Conservation (phyloP, 2,113 vertebrate species). For the Pedetes capensis region DNA sequence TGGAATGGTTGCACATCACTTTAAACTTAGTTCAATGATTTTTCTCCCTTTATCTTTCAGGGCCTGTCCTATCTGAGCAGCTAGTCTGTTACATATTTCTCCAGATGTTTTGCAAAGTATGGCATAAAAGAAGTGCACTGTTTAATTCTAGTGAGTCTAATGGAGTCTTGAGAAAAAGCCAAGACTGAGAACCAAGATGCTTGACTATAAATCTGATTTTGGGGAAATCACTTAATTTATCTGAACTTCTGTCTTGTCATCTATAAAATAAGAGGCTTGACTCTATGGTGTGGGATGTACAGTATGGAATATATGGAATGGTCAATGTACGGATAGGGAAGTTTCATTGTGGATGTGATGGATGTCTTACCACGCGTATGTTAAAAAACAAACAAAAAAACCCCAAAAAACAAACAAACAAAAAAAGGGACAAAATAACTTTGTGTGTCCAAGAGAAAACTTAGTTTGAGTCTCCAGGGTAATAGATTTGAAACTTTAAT, state of each 20-base stretch:
- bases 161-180: slow-evolving; percentile 1
- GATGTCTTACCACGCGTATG: not conserved
- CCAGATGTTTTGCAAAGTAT: not conserved
- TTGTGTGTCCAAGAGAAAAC: not conserved
- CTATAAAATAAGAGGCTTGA: not conserved
- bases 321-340: not conserved
- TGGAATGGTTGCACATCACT: slow-evolving; percentile 5
- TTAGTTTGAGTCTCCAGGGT: not conserved
- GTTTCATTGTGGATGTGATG: not conserved
- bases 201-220: not conserved
- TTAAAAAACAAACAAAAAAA: too few species aligned
- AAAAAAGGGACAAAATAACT: not conserved
- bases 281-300: too few species aligned
- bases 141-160: slow-evolving; percentile 42
- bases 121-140: not conserved
- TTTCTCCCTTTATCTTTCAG: not conserved
- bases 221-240: slow-evolving; percentile 1
- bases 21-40: slow-evolving; percentile 14
- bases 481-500: not conserved
- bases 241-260: not conserved
- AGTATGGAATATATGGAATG: too few species aligned
- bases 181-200: not conserved
- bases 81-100: not conserved
- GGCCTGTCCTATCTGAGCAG: not conserved
- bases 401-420: too few species aligned